phyloP scores from a whole-genome alignment of 2,113 vertebrate species.

The Phalacrocorax brasilianus region DNA sequence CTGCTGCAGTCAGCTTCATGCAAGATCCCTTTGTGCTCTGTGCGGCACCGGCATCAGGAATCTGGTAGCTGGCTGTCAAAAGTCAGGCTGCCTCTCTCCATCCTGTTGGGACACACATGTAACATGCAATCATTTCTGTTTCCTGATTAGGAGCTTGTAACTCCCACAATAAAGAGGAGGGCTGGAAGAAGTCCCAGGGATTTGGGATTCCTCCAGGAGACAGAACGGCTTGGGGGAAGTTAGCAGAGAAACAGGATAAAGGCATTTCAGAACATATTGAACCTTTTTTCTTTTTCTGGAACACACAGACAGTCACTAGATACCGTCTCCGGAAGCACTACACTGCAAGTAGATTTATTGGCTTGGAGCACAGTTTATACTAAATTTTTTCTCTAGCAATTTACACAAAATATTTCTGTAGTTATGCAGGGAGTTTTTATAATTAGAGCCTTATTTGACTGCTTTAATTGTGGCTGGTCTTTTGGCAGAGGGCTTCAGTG shows the following conservation, averaged over 20 bases:
- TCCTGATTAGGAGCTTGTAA: neutral
- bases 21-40: fast-evolving
- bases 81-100: neutral
- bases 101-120: neutral
- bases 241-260: slow-evolving; percentile 46
- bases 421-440: slow-evolving; percentile 1
- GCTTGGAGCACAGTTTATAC: slow-evolving; percentile 18
- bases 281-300: neutral
- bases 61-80: neutral
- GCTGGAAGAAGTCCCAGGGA: slow-evolving; percentile 33
- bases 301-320: neutral
- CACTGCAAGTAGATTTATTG: neutral
- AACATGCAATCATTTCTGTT: neutral
- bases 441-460: slow-evolving; percentile 30
- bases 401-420: slow-evolving; percentile 58
- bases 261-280: slow-evolving; percentile 55
- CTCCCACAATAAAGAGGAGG: neutral
- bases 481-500: neutral
- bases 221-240: slow-evolving; percentile 1
- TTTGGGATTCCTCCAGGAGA: slow-evolving; percentile 48
- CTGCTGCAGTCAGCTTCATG: neutral
- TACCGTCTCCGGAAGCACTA: neutral
- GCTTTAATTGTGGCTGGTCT: slow-evolving; percentile 18
- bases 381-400: neutral
- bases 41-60: fast-evolving